phyloP scores from a whole-genome alignment of 2,797 vertebrate species.

The Scolopax bukidnonensis region DNA sequence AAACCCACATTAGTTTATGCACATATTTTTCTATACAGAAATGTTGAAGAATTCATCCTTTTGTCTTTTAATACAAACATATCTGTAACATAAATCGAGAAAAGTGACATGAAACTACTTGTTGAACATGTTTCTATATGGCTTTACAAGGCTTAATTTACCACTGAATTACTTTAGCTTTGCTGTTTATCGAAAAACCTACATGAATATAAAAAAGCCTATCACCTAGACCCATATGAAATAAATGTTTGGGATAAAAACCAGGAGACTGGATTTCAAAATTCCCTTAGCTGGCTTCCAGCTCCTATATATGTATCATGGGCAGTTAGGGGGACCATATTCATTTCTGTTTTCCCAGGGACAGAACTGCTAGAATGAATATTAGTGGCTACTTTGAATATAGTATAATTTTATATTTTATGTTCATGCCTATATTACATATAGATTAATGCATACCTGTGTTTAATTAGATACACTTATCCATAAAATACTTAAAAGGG shows the following conservation, averaged over 20 bases:
- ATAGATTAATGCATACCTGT: background rate
- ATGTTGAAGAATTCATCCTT: constrained; percentile 64
- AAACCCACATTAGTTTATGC: constrained; percentile 64
- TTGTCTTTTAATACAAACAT: constrained; percentile 49
- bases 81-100: constrained; percentile 37
- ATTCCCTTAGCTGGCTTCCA: background rate
- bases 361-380: background rate
- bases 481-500: background rate
- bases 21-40: constrained; percentile 71
- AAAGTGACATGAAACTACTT: constrained; percentile 39
- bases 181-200: background rate
- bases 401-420: background rate
- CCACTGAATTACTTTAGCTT: background rate
- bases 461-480: background rate
- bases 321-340: background rate
- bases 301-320: background rate
- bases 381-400: background rate
- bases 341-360: background rate
- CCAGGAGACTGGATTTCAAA: background rate
- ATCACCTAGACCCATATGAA: background rate
- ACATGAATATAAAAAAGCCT: background rate
- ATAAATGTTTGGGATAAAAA: background rate
- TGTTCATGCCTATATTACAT: background rate
- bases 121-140: constrained; percentile 23
- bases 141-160: background rate